phyloP scores from a whole-genome alignment of 2,113 vertebrate genomes.

The Urocitellus parryii region DNA sequence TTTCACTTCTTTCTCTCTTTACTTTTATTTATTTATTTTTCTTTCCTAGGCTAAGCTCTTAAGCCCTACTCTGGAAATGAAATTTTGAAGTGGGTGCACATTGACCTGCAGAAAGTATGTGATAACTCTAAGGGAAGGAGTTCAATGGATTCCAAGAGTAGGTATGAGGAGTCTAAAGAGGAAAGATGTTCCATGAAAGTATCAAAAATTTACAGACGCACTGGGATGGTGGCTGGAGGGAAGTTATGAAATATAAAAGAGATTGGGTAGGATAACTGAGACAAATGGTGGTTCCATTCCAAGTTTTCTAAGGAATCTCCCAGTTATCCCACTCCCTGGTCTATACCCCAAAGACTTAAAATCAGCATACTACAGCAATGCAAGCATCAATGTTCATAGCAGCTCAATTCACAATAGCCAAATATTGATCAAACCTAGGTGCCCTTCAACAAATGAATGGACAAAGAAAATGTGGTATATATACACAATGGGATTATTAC shows the following conservation, averaged over 20 bases:
- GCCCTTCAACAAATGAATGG: too few species aligned
- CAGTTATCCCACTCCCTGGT: too few species aligned
- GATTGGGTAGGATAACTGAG: background rate
- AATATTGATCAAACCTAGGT: too few species aligned
- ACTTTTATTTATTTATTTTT: background rate
- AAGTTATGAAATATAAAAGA: background rate
- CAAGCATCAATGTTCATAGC: too few species aligned
- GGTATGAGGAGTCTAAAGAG: background rate
- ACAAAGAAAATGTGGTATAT: too few species aligned
- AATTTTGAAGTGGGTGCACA: constrained; percentile 51
- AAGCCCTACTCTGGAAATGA: constrained; percentile 14
- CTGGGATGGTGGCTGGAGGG: background rate
- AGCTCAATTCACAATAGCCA: too few species aligned
- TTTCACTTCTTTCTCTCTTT: constrained; percentile 57
- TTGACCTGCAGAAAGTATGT: constrained; percentile 45
- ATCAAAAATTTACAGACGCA: background rate
- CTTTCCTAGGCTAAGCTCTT: constrained; percentile 21
- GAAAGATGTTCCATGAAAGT: background rate
- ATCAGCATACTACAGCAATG: too few species aligned
- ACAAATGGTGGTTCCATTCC: too few species aligned
- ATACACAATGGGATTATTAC: too few species aligned
- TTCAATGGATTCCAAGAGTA: background rate
- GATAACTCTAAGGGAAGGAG: constrained; percentile 5
- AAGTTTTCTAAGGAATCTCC: too few species aligned
- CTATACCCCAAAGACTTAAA: too few species aligned